Conservation (phyloP, 2,888 invertebrate genomes). For the Marasmarcha lunaedactyla region DNA sequence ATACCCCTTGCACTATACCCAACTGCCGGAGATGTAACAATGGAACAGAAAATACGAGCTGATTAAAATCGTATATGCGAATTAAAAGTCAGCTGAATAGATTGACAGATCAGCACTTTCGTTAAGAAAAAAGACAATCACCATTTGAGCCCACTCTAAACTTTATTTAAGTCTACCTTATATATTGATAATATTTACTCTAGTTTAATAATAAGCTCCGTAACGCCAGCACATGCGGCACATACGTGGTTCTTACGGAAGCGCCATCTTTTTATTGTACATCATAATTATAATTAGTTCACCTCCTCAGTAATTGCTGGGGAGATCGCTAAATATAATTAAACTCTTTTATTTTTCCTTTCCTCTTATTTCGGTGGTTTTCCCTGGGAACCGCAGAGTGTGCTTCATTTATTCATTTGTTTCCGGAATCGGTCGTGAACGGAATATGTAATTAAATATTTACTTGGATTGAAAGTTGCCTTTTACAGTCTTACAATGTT, state of each 20-base stretch:
- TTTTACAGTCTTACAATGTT: slow-evolving; percentile 13
- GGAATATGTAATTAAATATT: slow-evolving; percentile 10
- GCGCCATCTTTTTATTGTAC: slow-evolving; percentile 59
- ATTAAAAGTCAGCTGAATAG: too few relatives aligned
- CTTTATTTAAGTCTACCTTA: slow-evolving; percentile 14
- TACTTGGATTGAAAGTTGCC: too few relatives aligned
- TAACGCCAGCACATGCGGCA: slow-evolving; percentile 55
- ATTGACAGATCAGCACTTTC: too few relatives aligned
- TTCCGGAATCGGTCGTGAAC: slow-evolving; percentile 15
- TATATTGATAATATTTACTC: slow-evolving; percentile 45
- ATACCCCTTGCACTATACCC: too few relatives aligned
- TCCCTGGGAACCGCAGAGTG: not conserved
- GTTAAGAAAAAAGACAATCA: too few relatives aligned
- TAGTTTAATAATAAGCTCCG: slow-evolving; percentile 52
- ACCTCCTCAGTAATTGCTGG: slow-evolving; percentile 62
- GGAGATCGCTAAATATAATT: slow-evolving; percentile 68
- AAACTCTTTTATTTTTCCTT: slow-evolving; percentile 46
- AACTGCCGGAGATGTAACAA: too few relatives aligned
- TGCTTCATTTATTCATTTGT: slow-evolving; percentile 30
- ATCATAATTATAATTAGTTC: slow-evolving; percentile 60
- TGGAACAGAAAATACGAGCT: too few relatives aligned
- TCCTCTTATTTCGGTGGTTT: slow-evolving; percentile 14
- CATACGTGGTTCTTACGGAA: slow-evolving; percentile 62
- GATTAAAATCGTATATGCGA: too few relatives aligned
- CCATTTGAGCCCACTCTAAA: too few relatives aligned